phyloP scores from a whole-genome alignment of 1,140 invertebrate species.

The Leguminivora glycinivorella region DNA sequence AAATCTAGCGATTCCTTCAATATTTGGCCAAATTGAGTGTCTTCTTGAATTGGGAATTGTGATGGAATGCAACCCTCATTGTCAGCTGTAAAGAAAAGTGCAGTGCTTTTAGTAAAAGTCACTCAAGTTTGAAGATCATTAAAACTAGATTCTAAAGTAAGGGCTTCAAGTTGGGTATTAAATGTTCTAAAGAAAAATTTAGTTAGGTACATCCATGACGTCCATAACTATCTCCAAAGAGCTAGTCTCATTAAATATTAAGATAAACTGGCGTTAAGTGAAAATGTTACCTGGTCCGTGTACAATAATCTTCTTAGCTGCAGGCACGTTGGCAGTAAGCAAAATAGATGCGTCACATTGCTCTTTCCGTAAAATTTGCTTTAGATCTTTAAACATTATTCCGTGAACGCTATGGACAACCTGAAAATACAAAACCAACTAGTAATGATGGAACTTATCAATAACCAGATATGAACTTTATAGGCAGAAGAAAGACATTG shows the following conservation, averaged over 20 bases:
- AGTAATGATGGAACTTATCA: too few relatives aligned
- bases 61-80: conserved; percentile 97
- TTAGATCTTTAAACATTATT: conserved; percentile 99
- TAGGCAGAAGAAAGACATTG: too few relatives aligned
- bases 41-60: conserved; percentile 99
- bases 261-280: too few relatives aligned
- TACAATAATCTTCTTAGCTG: conserved; percentile 99
- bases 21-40: conserved; percentile 98
- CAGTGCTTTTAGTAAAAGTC: conserved; percentile 6
- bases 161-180: neutral
- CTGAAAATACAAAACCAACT: conserved; percentile 71
- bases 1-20: conserved; percentile 97
- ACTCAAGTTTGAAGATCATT: conserved; percentile 8
- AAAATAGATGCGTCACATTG: conserved; percentile 99
- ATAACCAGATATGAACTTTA: too few relatives aligned
- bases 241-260: neutral
- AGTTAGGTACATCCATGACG: neutral
- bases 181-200: neutral
- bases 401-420: conserved; percentile 98
- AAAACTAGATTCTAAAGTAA: neutral
- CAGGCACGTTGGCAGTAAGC: conserved; percentile 98
- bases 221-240: neutral
- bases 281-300: conserved; percentile 87
- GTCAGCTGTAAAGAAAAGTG: conserved; percentile 80
- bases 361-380: conserved; percentile 98